These are phyloP conservation scores for Acipenser transmontanus DNA, from an alignment of 2,797 vertebrate species.

Conservation along the genomic window DNA sequence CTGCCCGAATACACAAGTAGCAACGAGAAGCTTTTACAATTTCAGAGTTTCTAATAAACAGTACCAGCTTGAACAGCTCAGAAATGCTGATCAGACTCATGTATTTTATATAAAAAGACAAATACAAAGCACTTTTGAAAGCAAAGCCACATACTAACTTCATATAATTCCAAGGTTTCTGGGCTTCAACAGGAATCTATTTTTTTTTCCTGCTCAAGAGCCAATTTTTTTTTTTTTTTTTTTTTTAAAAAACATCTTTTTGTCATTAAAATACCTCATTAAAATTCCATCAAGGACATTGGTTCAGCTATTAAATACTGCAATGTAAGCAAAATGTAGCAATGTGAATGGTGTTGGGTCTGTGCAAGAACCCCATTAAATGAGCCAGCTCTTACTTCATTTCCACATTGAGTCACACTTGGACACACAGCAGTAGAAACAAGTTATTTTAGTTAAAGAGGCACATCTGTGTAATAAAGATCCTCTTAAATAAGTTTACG, in stretches of 20 bases:
- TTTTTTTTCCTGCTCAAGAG: not conserved
- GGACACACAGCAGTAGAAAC: not conserved
- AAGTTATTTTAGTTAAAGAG: no score
- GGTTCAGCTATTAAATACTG: slow-evolving; percentile 12
- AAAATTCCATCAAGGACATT: slow-evolving; percentile 15
- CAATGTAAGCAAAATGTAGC: slow-evolving; percentile 8
- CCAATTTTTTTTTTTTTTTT: not conserved
- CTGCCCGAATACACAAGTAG: no score
- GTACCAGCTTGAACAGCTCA: no score
- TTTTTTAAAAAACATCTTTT: not conserved
- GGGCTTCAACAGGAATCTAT: not conserved
- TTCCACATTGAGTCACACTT: not conserved
- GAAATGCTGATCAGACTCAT: no score
- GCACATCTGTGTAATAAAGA: no score
- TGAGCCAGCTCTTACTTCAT: not conserved
- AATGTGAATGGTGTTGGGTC: not conserved
- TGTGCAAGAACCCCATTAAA: slow-evolving; percentile 11
- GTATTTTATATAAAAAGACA: no score
- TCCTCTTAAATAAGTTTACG: no score
- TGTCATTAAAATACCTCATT: slow-evolving; percentile 15
- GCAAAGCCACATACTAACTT: not conserved
- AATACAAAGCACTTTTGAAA: no score
- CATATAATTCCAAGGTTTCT: not conserved
- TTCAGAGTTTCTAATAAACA: no score
- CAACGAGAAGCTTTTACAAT: no score